A percentile compares a stretch with the other conserved stretches of the same genome.
phyloP scores from a whole-genome alignment of 1,140 invertebrate genomes.

The Pissodes strobi region DNA sequence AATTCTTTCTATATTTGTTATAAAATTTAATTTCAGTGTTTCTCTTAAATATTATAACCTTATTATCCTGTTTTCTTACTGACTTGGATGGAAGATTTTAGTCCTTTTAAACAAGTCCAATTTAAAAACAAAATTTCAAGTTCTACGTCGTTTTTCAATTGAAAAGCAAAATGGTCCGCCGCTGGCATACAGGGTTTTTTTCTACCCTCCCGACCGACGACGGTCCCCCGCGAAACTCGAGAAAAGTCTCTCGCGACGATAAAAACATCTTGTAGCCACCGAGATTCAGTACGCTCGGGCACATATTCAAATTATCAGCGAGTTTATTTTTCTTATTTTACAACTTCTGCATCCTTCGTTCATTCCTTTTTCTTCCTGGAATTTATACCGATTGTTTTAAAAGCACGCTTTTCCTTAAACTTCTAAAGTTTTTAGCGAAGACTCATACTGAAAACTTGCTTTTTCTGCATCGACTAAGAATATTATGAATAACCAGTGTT shows the following conservation, averaged over 20 bases:
- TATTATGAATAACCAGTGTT: background rate
- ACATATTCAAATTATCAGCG: conserved; percentile 57
- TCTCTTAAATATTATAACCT: too few species aligned
- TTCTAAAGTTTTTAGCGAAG: background rate
- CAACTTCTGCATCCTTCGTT: conserved; percentile 31
- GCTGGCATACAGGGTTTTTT: conserved; percentile 37
- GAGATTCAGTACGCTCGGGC: conserved; percentile 55
- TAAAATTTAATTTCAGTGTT: too few species aligned
- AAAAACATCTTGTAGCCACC: conserved; percentile 56
- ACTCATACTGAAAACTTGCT: background rate
- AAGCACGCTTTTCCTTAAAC: conserved; percentile 5
- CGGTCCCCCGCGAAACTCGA: conserved; percentile 47
- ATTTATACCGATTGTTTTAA: conserved; percentile 26
- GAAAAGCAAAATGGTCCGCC: too few species aligned
- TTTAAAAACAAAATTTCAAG: too few species aligned
- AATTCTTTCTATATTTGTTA: too few species aligned
- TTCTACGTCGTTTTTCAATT: too few species aligned
- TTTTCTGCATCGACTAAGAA: background rate
- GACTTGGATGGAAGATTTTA: too few species aligned
- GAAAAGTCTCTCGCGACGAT: conserved; percentile 52
- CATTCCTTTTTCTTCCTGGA: conserved; percentile 20
- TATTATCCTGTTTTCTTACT: too few species aligned
- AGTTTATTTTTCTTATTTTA: conserved; percentile 56
- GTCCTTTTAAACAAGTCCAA: too few species aligned
- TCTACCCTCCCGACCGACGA: conserved; percentile 43